These are phyloP conservation scores for Phaedon cochleariae DNA, from an alignment of 2,888 invertebrate species.

Conservation along the genomic window DNA sequence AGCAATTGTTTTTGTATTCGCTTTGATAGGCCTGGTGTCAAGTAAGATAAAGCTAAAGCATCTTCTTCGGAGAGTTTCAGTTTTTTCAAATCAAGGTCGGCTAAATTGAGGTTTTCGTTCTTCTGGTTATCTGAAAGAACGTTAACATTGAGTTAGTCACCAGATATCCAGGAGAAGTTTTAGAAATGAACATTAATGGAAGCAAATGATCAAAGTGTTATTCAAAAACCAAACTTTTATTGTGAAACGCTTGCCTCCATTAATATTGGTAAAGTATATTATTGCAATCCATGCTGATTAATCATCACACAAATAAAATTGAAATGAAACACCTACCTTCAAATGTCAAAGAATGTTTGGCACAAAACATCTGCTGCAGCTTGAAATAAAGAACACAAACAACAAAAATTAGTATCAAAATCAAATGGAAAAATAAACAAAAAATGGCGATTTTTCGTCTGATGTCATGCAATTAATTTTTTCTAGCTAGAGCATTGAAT, in stretches of 20 bases:
- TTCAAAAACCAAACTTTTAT: background rate
- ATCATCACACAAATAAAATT: conserved; percentile 38
- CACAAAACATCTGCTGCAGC: conserved; percentile 60
- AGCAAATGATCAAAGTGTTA: background rate
- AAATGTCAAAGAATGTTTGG: conserved; percentile 58
- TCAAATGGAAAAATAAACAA: conserved; percentile 53
- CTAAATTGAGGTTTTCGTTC: conserved; percentile 61
- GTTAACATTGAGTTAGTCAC: conserved; percentile 4
- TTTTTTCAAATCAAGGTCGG: conserved; percentile 71
- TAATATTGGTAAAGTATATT: conserved; percentile 1
- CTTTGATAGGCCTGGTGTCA: conserved; percentile 76
- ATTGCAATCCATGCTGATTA: conserved; percentile 25
- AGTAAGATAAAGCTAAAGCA: conserved; percentile 72
- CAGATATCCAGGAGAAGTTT: background rate
- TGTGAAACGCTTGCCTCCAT: conserved; percentile 3
- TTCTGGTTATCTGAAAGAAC: conserved; percentile 56
- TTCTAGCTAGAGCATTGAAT: background rate
- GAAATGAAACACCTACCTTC: conserved; percentile 54
- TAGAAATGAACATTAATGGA: conserved; percentile 13
- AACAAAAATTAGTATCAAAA: conserved; percentile 62
- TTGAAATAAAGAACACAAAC: conserved; percentile 54
- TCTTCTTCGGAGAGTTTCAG: conserved; percentile 76
- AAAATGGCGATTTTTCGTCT: conserved; percentile 22
- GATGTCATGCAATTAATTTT: conserved; percentile 25
- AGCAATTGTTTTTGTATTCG: conserved; percentile 76